A percentile compares a stretch with the other conserved stretches of the same genome.
Conservation (phyloP, 2,113 vertebrate species). For the Pollachius pollachius region DNA sequence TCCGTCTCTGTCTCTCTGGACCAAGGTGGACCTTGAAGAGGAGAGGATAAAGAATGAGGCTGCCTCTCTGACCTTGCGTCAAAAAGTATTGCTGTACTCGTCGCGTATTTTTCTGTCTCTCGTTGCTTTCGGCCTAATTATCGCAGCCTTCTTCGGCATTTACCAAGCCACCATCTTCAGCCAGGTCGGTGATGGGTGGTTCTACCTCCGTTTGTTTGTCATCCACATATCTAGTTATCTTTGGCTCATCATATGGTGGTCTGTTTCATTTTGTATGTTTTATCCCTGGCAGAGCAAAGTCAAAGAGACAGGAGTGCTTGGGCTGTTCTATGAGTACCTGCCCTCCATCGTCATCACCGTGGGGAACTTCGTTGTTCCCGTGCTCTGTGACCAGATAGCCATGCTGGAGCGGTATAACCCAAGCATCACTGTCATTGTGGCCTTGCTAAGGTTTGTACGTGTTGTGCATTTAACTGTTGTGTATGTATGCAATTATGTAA, state of each 20-base stretch:
- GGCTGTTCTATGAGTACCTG: conserved; percentile 76
- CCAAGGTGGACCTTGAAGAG: conserved; percentile 86
- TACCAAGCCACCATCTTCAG: conserved; percentile 62
- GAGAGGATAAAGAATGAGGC: conserved; percentile 58
- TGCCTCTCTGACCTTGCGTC: conserved; percentile 62
- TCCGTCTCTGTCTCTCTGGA: neutral
- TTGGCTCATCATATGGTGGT: too few species aligned
- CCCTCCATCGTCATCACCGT: conserved; percentile 84
- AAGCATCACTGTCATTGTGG: conserved; percentile 74
- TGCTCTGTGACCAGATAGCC: conserved; percentile 76
- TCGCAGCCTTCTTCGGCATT: conserved; percentile 72
- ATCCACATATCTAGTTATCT: too few species aligned
- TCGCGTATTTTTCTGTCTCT: conserved; percentile 65
- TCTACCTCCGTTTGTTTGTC: neutral
- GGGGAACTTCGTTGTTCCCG: conserved; percentile 82
- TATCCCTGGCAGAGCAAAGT: conserved; percentile 6
- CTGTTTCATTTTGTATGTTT: too few species aligned
- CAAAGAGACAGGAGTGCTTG: conserved; percentile 40
- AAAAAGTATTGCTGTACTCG: conserved; percentile 62
- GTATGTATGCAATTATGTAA: too few species aligned
- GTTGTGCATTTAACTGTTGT: conserved; percentile 5
- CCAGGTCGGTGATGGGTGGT: conserved; percentile 63
- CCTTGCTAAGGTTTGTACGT: conserved; percentile 63
- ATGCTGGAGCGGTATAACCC: conserved; percentile 74
- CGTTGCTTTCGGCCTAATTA: conserved; percentile 65